Evolutionary conservation across 23 tunicate genomes (phyloP).

Genomic region (Halocynthia roretzi): DNA sequence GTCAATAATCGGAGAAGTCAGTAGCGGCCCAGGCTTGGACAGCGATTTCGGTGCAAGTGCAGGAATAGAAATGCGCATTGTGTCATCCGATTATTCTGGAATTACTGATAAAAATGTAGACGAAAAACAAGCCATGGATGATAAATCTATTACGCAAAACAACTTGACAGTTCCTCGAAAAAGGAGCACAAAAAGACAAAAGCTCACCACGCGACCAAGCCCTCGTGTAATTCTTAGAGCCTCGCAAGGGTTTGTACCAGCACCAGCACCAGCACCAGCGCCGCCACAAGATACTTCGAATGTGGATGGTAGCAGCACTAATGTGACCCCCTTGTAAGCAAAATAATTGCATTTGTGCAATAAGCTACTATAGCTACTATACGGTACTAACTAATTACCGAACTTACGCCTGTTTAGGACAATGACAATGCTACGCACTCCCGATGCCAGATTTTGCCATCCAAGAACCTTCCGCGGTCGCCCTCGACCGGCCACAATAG

Average conservation of each 20-base stretch:
- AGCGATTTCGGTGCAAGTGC: conserved; percentile 95
- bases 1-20: conserved; percentile 1
- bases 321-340: no score
- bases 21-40: conserved; percentile 84
- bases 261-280: not conserved
- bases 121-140: not conserved
- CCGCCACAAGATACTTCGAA: no score
- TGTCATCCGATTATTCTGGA: conserved; percentile 73
- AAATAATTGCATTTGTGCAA: no score
- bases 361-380: no score
- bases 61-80: conserved; percentile 80
- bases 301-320: no score
- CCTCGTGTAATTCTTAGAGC: not conserved
- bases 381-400: no score
- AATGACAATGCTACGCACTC: no score
- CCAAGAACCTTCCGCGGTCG: no score
- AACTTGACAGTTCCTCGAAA: not conserved
- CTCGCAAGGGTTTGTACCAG: not conserved
- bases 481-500: conserved; percentile 37
- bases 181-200: not conserved
- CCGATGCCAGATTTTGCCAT: no score
- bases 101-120: not conserved
- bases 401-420: no score
- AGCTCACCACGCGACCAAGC: not conserved
- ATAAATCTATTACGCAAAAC: not conserved